phyloP scores from a whole-genome alignment of 2,797 vertebrate species.

The Brachyrhaphis roseni region DNA sequence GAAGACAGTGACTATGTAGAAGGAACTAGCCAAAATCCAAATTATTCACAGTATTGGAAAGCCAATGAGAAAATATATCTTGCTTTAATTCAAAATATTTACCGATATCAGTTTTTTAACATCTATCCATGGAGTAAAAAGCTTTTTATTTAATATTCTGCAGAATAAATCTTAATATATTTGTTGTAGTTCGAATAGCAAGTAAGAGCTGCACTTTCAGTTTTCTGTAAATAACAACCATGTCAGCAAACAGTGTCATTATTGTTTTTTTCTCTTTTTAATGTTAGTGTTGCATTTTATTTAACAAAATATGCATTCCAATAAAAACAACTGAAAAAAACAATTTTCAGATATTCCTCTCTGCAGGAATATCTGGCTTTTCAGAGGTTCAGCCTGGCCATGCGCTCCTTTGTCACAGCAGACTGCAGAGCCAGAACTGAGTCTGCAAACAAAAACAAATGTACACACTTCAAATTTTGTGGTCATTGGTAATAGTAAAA shows the following conservation, averaged over 20 bases:
- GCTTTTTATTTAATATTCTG: background rate
- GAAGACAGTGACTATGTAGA: background rate
- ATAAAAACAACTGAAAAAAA: conserved; percentile 21
- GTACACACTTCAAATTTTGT: no score
- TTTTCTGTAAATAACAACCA: background rate
- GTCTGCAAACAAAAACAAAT: conserved; percentile 53
- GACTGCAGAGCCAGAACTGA: conserved; percentile 59
- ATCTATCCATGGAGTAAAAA: background rate
- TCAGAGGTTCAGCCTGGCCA: conserved; percentile 50
- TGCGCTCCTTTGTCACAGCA: conserved; percentile 66
- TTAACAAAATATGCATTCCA: conserved; percentile 17
- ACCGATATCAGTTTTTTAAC: background rate
- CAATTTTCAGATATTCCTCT: background rate
- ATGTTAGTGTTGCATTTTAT: conserved; percentile 40
- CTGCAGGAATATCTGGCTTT: background rate
- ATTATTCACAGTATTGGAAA: background rate
- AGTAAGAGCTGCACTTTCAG: background rate
- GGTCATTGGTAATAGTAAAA: background rate
- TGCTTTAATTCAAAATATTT: background rate
- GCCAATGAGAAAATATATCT: background rate
- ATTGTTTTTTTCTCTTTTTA: background rate
- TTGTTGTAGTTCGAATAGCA: background rate
- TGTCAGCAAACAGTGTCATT: conserved; percentile 17
- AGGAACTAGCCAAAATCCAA: background rate
- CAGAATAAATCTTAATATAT: background rate